Conservation (phyloP, 2,113 vertebrate species). For the Petroica traversi region DNA sequence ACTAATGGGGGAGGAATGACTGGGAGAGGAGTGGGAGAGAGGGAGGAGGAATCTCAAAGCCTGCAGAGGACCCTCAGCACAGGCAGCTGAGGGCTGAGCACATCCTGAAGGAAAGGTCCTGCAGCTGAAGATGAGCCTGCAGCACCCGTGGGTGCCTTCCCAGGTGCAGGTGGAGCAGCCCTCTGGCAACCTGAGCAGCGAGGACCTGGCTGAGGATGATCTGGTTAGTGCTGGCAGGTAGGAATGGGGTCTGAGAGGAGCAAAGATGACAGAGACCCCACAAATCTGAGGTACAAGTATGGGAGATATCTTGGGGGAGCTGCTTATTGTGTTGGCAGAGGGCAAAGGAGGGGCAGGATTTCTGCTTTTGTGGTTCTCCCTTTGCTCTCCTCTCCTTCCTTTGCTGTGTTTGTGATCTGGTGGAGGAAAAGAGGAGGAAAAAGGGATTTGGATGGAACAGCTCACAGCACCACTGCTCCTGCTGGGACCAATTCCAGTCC, state of each 20-base stretch:
- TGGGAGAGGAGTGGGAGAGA: neutral
- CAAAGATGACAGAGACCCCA: neutral
- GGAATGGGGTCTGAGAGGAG: neutral
- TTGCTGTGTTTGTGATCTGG: neutral
- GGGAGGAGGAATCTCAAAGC: neutral
- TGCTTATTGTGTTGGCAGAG: neutral
- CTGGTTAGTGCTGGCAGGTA: constrained; percentile 37
- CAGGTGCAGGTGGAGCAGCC: neutral
- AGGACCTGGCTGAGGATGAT: neutral
- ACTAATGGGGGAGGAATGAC: neutral
- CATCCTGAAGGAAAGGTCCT: neutral
- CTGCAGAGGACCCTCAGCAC: neutral
- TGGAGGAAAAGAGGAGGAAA: neutral
- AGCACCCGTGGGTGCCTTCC: constrained; percentile 15
- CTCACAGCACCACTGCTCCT: neutral
- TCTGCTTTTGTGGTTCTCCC: neutral
- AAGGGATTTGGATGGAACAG: neutral
- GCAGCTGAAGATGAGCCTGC: constrained; percentile 22
- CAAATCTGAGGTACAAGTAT: fast-evolving
- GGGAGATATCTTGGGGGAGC: neutral
- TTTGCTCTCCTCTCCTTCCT: neutral
- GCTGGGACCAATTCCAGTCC: fast-evolving
- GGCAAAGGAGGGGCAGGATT: too few species aligned
- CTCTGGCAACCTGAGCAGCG: neutral
- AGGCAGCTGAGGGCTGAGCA: neutral